Conservation (phyloP, 2,797 vertebrate species). For the Buceros bicornis region DNA sequence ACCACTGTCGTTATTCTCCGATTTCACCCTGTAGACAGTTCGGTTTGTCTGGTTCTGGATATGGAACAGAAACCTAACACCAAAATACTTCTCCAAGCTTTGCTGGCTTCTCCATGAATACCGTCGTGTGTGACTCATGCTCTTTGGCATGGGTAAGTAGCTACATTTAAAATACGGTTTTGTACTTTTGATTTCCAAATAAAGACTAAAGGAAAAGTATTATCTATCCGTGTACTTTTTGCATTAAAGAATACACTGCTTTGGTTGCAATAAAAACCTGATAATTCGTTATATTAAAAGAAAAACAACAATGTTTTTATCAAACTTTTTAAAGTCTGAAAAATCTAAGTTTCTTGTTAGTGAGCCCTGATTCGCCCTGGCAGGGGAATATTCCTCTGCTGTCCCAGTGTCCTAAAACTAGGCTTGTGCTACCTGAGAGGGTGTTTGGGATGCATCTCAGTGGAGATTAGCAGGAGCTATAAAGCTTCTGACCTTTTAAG, state of each 20-base stretch:
- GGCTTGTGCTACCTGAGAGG: background rate
- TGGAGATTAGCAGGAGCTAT: background rate
- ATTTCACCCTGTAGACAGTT: slow-evolving; percentile 36
- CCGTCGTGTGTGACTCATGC: slow-evolving; percentile 52
- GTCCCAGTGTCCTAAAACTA: background rate
- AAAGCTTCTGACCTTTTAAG: slow-evolving; percentile 31
- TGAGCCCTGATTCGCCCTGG: background rate
- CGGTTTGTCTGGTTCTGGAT: slow-evolving; percentile 42
- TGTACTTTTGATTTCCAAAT: slow-evolving; percentile 40
- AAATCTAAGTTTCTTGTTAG: background rate
- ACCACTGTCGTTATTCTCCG: slow-evolving; percentile 6
- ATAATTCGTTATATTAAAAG: background rate
- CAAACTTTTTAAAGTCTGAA: background rate
- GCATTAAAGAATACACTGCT: background rate
- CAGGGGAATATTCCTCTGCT: background rate
- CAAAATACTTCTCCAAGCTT: slow-evolving; percentile 43
- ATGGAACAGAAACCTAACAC: slow-evolving; percentile 55
- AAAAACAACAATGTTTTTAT: background rate
- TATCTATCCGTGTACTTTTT: background rate
- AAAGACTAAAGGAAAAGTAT: slow-evolving; percentile 22
- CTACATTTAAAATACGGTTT: slow-evolving; percentile 38
- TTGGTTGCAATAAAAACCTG: background rate
- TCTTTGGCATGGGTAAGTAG: slow-evolving; percentile 37
- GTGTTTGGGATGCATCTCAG: background rate
- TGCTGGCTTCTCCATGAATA: slow-evolving; percentile 50